Conservation (phyloP, 2,113 vertebrate genomes). For the Eulemur macaco region DNA sequence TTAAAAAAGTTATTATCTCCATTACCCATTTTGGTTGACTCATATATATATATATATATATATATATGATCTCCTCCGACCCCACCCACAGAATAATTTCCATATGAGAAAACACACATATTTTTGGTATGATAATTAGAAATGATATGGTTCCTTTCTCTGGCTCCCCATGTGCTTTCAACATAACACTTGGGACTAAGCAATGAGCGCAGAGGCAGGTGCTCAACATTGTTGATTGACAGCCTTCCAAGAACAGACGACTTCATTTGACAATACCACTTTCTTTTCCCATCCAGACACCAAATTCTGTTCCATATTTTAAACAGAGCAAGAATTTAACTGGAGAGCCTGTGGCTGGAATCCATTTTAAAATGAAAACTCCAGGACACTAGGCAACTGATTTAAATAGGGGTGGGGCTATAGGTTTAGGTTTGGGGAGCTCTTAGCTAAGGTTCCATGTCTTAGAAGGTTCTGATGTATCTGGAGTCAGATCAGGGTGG, state of each 20-base stretch:
- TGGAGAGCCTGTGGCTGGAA: background rate
- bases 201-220: background rate
- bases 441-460: background rate
- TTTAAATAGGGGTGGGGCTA: background rate
- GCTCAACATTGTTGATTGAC: background rate
- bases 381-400: background rate
- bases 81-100: background rate
- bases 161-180: background rate
- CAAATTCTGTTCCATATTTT: background rate
- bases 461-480: background rate
- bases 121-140: background rate
- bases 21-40: background rate
- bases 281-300: background rate
- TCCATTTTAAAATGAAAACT: background rate
- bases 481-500: background rate
- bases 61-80: background rate
- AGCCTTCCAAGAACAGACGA: background rate
- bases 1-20: slow-evolving; percentile 17
- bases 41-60: too few relatives aligned
- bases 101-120: background rate
- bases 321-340: background rate
- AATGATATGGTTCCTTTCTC: background rate
- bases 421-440: background rate
- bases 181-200: background rate
- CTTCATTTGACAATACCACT: background rate